Conservation (phyloP, 1,140 invertebrate genomes). For the Galleria mellonella region DNA sequence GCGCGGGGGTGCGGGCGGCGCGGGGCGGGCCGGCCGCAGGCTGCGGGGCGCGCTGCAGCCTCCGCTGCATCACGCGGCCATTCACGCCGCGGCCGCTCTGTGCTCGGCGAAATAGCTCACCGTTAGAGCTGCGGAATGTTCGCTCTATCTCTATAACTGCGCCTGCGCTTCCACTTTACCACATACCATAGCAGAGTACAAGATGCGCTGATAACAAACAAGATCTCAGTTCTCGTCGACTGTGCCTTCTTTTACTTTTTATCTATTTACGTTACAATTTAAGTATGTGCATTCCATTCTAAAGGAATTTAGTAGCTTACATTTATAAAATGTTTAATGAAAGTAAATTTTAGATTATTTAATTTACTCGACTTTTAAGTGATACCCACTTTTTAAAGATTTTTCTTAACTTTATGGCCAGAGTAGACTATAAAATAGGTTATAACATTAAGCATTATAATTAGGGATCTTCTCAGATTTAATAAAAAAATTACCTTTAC, state of each 20-base stretch:
- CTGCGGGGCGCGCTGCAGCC: constrained; percentile 33
- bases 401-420: no score
- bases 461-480: no score
- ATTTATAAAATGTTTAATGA: no score
- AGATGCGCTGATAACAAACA: constrained; percentile 20
- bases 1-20: constrained; percentile 11
- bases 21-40: constrained; percentile 9
- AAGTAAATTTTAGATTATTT: no score
- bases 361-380: no score
- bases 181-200: constrained; percentile 17
- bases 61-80: constrained; percentile 63
- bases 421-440: no score
- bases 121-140: constrained; percentile 65
- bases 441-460: no score
- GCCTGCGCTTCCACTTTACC: constrained; percentile 16
- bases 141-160: constrained; percentile 53
- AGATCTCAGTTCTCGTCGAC: constrained; percentile 18
- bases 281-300: not conserved
- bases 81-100: constrained; percentile 54
- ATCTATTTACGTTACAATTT: constrained; percentile 12
- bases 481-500: no score
- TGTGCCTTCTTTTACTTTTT: constrained; percentile 6
- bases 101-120: constrained; percentile 68
- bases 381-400: no score
- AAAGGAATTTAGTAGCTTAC: no score